These are phyloP conservation scores for Ridgeia piscesae DNA, from an alignment of 1,140 invertebrate genomes.

Conservation along the genomic window DNA sequence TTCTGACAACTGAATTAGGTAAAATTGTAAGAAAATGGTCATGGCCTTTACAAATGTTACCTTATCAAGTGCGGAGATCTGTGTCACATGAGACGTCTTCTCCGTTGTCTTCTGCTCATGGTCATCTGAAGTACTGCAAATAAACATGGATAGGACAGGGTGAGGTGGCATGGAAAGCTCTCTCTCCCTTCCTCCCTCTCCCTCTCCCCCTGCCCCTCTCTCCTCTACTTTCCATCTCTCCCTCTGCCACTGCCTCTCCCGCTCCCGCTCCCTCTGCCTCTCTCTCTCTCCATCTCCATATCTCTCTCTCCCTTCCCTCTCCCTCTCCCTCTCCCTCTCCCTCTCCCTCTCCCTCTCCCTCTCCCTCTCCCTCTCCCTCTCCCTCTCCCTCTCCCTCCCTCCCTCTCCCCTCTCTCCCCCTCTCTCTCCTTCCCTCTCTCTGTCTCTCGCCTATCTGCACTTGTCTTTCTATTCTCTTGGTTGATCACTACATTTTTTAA, in stretches of 20 bases:
- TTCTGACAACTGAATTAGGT: not conserved
- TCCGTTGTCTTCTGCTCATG: constrained; percentile 36
- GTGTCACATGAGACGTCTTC: constrained; percentile 37
- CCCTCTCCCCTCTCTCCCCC: not conserved
- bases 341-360: too few relatives aligned
- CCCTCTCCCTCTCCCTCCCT: constrained; percentile 8
- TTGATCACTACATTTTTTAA: too few relatives aligned
- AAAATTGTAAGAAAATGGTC: not conserved
- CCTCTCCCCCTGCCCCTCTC: constrained; percentile 15
- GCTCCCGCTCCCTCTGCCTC: too few relatives aligned
- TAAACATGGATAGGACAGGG: not conserved
- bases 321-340: not conserved
- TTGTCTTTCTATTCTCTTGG: too few relatives aligned
- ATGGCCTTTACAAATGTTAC: constrained; percentile 27
- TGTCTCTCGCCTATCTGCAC: too few relatives aligned
- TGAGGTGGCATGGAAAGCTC: not conserved
- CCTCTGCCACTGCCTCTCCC: not conserved
- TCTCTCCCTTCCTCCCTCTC: too few relatives aligned
- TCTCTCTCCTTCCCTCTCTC: too few relatives aligned
- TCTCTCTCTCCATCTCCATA: too few relatives aligned
- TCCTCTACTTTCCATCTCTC: not conserved
- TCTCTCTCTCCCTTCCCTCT: too few relatives aligned
- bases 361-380: constrained; percentile 4
- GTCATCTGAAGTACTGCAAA: not conserved
- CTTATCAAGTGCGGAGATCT: constrained; percentile 40